Evolutionary conservation across 1,140 invertebrate species (phyloP).

Genomic region (Dolichoris vasculosae): DNA sequence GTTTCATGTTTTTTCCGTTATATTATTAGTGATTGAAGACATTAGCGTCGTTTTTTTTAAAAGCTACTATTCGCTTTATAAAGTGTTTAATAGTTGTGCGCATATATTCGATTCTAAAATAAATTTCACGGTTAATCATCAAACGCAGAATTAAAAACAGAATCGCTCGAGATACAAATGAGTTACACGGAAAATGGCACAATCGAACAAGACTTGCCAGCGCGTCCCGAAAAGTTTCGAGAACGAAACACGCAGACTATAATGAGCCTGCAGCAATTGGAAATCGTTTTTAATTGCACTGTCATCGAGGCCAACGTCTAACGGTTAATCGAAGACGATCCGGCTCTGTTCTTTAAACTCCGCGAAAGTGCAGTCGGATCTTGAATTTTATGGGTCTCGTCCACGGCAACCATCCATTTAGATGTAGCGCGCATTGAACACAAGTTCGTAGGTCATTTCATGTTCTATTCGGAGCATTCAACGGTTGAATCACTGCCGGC

Average conservation of each 20-base stretch:
- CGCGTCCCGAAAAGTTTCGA: too few species aligned
- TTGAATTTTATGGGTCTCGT: background rate
- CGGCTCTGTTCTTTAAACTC: background rate
- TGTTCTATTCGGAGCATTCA: too few species aligned
- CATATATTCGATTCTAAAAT: background rate
- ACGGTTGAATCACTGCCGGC: too few species aligned
- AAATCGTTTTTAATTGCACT: constrained; percentile 33
- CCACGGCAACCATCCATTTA: too few species aligned
- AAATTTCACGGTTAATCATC: background rate
- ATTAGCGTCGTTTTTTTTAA: background rate
- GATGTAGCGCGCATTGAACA: too few species aligned
- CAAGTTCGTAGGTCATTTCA: too few species aligned
- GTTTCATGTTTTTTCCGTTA: background rate
- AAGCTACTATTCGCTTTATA: background rate
- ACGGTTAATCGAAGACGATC: constrained; percentile 12
- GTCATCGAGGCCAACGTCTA: constrained; percentile 7
- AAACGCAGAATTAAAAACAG: background rate
- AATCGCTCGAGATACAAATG: background rate
- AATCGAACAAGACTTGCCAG: background rate
- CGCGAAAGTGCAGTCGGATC: background rate
- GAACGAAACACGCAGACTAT: background rate
- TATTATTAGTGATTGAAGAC: background rate
- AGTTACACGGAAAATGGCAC: background rate
- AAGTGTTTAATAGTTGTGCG: background rate
- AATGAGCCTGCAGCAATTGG: background rate